Base-by-base conservation (phyloP, 2,797 vertebrate genomes). In the Hydrocynus forskahlii region DNA sequence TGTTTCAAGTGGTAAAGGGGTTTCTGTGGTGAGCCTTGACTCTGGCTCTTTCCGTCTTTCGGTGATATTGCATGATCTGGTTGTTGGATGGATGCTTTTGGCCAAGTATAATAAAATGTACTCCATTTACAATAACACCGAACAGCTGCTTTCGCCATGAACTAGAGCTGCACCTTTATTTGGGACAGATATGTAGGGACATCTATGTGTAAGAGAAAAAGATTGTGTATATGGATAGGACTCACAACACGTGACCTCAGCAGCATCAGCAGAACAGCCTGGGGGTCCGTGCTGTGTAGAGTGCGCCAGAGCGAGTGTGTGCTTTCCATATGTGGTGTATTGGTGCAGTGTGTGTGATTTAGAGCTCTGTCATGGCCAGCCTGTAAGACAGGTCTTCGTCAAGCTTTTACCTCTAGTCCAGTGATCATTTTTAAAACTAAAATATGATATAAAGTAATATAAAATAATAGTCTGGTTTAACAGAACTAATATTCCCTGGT, bases 21-120 rank as follows among this genome's bases (percentile, higher is more conserved):
- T 84, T 83, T 64, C 74, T 76, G 67, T 45, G 60, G 67, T 80
- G 60, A 83, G 73, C 50, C 57, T 19, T 71, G 67, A 67, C 60
- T 76, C 10, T 75, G 67, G 70, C 45, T 59, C 54, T 73, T 73
- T 73, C 52, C 25, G 45, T 43, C 67, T 77, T 1, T 19, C 21
- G 12, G 48, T 55, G 66, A 76, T 64, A 52, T 73, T 43, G 43
- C 7, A 35, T 68, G 78, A 84, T 57, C 68, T 68, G 59, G 35
- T 40, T 55, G 64, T 35, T 0, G 23, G 35, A 79, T 38, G 7
- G 54, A 50, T 63, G 52, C 6, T 14, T n/a, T 79, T 40, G 48
- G 55, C 68, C 68, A 68, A 70, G 48, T 69, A 17, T 71, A n/a
- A 69, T 71, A 70, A 35, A 83, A 76, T 40, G 10, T 45, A 25